Base-by-base conservation (phyloP, 2,888 invertebrate genomes). In the Dendrolimus pini region DNA sequence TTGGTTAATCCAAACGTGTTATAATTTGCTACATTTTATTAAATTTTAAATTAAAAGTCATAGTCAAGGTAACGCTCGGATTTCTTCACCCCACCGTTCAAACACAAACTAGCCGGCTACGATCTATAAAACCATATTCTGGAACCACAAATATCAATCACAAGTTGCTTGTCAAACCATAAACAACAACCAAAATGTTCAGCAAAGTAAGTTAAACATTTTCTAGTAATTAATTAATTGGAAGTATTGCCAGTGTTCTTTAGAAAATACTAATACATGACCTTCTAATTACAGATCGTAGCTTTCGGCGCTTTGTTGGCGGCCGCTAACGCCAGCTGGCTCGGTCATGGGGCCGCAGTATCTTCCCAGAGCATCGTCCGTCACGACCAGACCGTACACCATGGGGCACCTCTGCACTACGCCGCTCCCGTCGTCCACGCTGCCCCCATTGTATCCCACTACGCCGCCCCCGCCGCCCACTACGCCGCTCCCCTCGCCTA, bases 111-210 rank as follows among this genome's bases (percentile, higher is more conserved):
- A 30, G 57, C 59, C 60, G 61, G 58, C 64, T 59, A 64, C 61
- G 69, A 69, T 77, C 71, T 80, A 83, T 81, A 81, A 75, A 82
- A 81, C 72, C 77, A 77, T 77, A 74, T 69, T 60, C 67, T 74
- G 60, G 65, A 68, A 65, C 68, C 59, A 65, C 72, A 75, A 72
- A 77, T 75, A 81, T 71, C 72, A 81, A 78, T 80, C 76, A 72
- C 71, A 70, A 69, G 65, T 66, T 60, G 67, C 69, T 72, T 71
- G 71, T 74, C 67, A 66, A 66, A 72, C 71, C 65, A 68, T 66
- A 74, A 70, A 78, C 68, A 66, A 42, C 57, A 59, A 58, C 59
- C 73, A 77, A 74, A 72, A 81, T 81, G 81, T 77, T 78, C 72
- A 78, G 74, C 73, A 78, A 79, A 80, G 81, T 81, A 61, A 78